These are phyloP conservation scores for Grallaria varia DNA, from an alignment of 2,113 vertebrate species.

Conservation along the genomic window DNA sequence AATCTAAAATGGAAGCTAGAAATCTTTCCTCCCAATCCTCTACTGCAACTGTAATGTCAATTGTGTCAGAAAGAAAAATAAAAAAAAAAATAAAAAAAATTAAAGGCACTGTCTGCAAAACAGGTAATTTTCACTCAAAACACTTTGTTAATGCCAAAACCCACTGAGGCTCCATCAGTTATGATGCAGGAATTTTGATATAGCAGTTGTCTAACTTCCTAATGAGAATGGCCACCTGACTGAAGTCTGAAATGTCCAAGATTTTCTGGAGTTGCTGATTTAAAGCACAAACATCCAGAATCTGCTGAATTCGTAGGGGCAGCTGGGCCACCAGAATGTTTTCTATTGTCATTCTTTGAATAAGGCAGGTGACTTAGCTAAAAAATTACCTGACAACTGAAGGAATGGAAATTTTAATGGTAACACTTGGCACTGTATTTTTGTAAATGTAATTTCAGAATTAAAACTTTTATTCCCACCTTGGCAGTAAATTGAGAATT, in stretches of 20 bases:
- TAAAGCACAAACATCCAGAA: not conserved
- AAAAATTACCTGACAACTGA: not conserved
- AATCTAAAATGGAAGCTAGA: not conserved
- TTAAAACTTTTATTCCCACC: not conserved
- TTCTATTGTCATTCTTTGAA: not conserved
- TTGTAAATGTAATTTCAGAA: not conserved
- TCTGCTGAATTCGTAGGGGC: not conserved
- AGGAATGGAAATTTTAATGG: not conserved
- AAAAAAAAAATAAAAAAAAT: not conserved
- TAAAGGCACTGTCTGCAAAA: not conserved
- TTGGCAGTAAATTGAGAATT: not conserved
- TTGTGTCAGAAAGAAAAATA: not conserved
- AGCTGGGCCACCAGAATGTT: not conserved
- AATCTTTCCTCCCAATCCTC: not conserved
- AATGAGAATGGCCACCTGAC: not conserved
- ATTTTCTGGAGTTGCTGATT: not conserved
- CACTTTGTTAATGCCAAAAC: not conserved
- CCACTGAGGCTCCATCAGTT: not conserved
- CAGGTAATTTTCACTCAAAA: not conserved
- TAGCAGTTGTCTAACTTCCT: not conserved
- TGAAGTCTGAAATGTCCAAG: not conserved
- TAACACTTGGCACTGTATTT: not conserved
- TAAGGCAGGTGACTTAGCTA: not conserved
- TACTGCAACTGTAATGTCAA: not conserved
- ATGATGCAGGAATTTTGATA: not conserved